A percentile compares a stretch with the other conserved stretches of the same genome.
phyloP scores from a whole-genome alignment of 2,797 vertebrate species.

The Lagocephalus sceleratus region DNA sequence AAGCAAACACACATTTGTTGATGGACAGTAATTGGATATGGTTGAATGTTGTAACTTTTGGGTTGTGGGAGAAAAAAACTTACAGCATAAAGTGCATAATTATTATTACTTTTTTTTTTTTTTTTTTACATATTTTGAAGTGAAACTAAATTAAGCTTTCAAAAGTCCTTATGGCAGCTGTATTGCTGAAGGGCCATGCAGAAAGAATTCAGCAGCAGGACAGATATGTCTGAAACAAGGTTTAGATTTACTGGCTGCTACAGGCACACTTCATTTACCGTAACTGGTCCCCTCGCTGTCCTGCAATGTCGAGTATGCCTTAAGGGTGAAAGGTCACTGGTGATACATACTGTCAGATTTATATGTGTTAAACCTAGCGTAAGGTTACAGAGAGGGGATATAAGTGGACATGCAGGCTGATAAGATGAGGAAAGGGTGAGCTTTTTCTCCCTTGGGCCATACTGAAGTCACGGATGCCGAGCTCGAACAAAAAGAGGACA shows the following conservation, averaged over 20 bases:
- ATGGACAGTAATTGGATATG: slow-evolving; percentile 39
- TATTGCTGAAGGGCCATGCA: too few relatives aligned
- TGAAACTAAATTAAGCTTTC: not conserved
- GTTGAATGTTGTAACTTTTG: slow-evolving; percentile 36
- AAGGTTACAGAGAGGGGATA: slow-evolving; percentile 1
- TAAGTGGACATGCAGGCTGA: not conserved
- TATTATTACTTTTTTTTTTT: too few relatives aligned
- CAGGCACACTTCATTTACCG: too few relatives aligned
- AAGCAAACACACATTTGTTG: slow-evolving; percentile 1
- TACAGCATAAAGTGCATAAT: not conserved
- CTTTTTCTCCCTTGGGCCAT: slow-evolving; percentile 16
- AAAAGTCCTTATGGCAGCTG: not conserved
- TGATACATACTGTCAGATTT: not conserved
- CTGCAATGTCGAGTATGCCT: too few relatives aligned
- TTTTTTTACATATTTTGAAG: not conserved
- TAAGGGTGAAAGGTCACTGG: too few relatives aligned
- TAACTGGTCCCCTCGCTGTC: too few relatives aligned
- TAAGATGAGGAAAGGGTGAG: slow-evolving; percentile 4
- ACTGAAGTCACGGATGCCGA: slow-evolving; percentile 25
- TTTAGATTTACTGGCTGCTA: too few relatives aligned
- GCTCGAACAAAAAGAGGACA: slow-evolving; percentile 30
- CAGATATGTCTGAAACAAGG: too few relatives aligned
- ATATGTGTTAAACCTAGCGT: not conserved
- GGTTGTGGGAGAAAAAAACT: not conserved
- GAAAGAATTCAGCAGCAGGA: too few relatives aligned